Evolutionary conservation across 2,797 vertebrate species (phyloP).

Genomic region (Limnodromus scolopaceus): DNA sequence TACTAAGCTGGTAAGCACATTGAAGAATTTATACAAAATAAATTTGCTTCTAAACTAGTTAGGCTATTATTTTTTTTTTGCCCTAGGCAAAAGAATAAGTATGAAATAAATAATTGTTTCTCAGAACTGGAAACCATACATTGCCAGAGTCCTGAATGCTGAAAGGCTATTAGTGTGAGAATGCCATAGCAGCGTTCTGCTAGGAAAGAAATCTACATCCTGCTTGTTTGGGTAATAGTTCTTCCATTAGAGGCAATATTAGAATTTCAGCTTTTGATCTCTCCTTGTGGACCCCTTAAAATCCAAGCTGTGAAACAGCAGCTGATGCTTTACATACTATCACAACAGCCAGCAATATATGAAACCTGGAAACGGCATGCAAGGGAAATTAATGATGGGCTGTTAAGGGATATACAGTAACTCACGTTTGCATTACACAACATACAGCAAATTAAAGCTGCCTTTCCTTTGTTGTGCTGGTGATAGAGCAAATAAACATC

Average conservation of each 20-base stretch:
- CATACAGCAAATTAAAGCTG: slow-evolving; percentile 40
- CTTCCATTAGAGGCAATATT: slow-evolving; percentile 65
- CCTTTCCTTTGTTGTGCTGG: slow-evolving; percentile 18
- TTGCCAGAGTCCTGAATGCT: not conserved
- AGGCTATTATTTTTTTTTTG: not conserved
- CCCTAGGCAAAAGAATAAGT: not conserved
- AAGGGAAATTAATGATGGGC: slow-evolving; percentile 50
- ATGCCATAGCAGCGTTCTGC: slow-evolving; percentile 21
- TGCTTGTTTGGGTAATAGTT: slow-evolving; percentile 67
- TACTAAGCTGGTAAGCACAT: not conserved
- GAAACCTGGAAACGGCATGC: slow-evolving; percentile 31
- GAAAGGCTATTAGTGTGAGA: not conserved
- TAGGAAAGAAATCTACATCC: slow-evolving; percentile 54
- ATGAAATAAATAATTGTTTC: not conserved
- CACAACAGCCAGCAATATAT: slow-evolving; percentile 62
- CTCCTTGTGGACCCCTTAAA: slow-evolving; percentile 72
- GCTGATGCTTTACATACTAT: slow-evolving; percentile 70
- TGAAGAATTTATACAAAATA: not conserved
- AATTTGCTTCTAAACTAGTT: not conserved
- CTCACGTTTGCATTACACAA: slow-evolving; percentile 65
- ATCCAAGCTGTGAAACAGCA: slow-evolving; percentile 74
- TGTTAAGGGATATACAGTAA: slow-evolving; percentile 65
- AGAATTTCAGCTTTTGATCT: slow-evolving; percentile 71
- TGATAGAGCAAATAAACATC: not conserved
- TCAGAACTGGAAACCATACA: not conserved